A percentile compares a stretch with the other conserved stretches of the same genome.
Conservation (phyloP, 2,797 vertebrate species). For the Arnoldichthys spilopterus region DNA sequence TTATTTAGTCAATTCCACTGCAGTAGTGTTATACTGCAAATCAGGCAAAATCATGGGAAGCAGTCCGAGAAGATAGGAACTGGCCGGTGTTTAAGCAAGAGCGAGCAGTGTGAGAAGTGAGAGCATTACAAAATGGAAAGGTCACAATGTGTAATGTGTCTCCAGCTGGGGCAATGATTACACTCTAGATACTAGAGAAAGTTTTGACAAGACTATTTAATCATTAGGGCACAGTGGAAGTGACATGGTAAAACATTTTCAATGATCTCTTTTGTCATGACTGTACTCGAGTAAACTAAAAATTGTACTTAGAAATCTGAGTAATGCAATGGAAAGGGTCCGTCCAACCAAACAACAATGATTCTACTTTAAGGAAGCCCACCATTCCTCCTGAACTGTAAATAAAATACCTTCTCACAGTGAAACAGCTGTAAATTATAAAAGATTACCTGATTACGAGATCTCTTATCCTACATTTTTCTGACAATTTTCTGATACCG, state of each 20-base stretch:
- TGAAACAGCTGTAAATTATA: no score
- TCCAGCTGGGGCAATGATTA: constrained; percentile 37
- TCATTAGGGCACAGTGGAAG: constrained; percentile 22
- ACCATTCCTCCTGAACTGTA: no score
- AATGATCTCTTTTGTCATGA: constrained; percentile 1
- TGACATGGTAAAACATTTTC: background rate
- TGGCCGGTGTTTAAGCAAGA: constrained; percentile 1
- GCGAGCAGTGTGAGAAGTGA: constrained; percentile 17
- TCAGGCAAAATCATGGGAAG: background rate
- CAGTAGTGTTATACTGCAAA: constrained; percentile 15
- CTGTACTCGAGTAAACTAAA: background rate
- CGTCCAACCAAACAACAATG: no score
- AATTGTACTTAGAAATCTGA: no score
- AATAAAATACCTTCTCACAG: no score
- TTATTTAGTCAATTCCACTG: background rate
- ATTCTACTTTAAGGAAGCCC: no score
- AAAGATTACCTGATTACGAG: no score
- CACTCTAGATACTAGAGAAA: constrained; percentile 11
- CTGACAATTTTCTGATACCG: no score
- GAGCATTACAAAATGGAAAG: background rate
- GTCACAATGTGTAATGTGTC: constrained; percentile 5
- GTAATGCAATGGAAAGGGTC: no score
- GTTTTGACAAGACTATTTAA: constrained; percentile 33
- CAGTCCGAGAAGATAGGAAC: background rate
- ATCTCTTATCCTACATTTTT: no score